Conservation (phyloP, 1,140 invertebrate genomes). For the Drosophila ambigua region DNA sequence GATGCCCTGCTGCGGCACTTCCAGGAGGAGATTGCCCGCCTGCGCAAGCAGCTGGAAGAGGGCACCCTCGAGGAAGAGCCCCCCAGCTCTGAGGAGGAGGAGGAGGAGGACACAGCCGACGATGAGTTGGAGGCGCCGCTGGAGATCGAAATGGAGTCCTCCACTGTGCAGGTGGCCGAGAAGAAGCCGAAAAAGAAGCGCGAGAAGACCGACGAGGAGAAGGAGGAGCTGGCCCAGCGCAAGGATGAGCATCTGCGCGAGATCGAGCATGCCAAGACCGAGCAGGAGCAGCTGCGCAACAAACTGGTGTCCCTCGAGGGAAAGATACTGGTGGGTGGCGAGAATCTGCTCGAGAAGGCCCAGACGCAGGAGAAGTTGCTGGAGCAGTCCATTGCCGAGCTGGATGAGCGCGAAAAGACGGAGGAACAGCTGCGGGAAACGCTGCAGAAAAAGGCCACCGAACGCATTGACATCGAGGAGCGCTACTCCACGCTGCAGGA, state of each 20-base stretch:
- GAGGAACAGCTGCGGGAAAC: slow-evolving; percentile 93
- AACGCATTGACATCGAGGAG: slow-evolving; percentile 97
- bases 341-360: slow-evolving; percentile 98
- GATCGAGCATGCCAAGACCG: slow-evolving; percentile 85
- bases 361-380: slow-evolving; percentile 96
- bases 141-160: slow-evolving; percentile 84
- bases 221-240: slow-evolving; percentile 86
- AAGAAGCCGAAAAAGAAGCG: slow-evolving; percentile 85
- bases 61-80: slow-evolving; percentile 78
- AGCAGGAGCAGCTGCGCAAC: slow-evolving; percentile 91
- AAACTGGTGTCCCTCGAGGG: slow-evolving; percentile 96
- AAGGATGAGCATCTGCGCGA: slow-evolving; percentile 86
- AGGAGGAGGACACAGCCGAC: slow-evolving; percentile 65
- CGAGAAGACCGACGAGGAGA: slow-evolving; percentile 86
- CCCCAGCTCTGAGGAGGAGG: slow-evolving; percentile 66
- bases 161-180: slow-evolving; percentile 70
- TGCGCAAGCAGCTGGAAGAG: slow-evolving; percentile 93
- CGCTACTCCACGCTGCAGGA: slow-evolving; percentile 97
- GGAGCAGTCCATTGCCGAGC: slow-evolving; percentile 94
- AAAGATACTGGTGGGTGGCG: slow-evolving; percentile 98
- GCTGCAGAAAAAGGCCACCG: slow-evolving; percentile 94
- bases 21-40: slow-evolving; percentile 97
- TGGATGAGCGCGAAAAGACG: slow-evolving; percentile 92
- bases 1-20: slow-evolving; percentile 97
- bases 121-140: slow-evolving; percentile 73